A percentile compares a stretch with the other conserved stretches of the same genome.
These are phyloP conservation scores for Leptinotarsa haldemani DNA, from an alignment of 2,888 invertebrate genomes.

Conservation along the genomic window DNA sequence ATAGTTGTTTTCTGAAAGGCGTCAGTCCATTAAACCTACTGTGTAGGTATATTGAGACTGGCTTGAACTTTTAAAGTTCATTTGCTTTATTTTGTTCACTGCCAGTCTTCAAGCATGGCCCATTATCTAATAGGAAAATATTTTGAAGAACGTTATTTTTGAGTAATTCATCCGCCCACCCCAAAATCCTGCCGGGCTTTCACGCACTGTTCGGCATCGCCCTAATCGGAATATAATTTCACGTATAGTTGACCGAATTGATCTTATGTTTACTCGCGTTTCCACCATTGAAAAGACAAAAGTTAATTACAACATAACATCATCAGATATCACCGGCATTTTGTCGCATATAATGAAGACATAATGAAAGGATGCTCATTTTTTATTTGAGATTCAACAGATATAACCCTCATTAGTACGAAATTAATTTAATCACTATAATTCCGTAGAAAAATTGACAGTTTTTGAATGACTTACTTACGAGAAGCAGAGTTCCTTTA, in stretches of 20 bases:
- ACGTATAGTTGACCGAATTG: slow-evolving; percentile 6
- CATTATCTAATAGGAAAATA: too few species aligned
- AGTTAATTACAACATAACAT: slow-evolving; percentile 1
- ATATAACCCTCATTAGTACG: slow-evolving; percentile 47
- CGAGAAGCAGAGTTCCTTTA: neutral
- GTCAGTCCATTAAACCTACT: too few species aligned
- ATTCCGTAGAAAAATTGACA: slow-evolving; percentile 47
- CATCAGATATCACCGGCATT: slow-evolving; percentile 13
- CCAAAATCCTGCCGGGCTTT: too few species aligned
- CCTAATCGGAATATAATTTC: slow-evolving; percentile 29
- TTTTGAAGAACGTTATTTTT: too few species aligned
- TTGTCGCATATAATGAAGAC: slow-evolving; percentile 25
- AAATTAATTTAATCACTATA: slow-evolving; percentile 48
- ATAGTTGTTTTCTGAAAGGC: too few species aligned
- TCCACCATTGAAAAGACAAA: neutral
- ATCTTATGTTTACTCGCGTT: neutral
- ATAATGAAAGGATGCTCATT: slow-evolving; percentile 21
- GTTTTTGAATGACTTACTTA: slow-evolving; percentile 51
- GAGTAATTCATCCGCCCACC: too few species aligned
- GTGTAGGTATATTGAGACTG: too few species aligned
- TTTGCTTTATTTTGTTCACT: too few species aligned
- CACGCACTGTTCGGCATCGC: neutral
- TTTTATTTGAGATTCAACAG: slow-evolving; percentile 30
- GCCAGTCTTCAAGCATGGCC: too few species aligned
- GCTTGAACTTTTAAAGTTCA: too few species aligned